These are phyloP conservation scores for Pelmatolapia mariae DNA, from an alignment of 2,113 vertebrate species.

Conservation along the genomic window DNA sequence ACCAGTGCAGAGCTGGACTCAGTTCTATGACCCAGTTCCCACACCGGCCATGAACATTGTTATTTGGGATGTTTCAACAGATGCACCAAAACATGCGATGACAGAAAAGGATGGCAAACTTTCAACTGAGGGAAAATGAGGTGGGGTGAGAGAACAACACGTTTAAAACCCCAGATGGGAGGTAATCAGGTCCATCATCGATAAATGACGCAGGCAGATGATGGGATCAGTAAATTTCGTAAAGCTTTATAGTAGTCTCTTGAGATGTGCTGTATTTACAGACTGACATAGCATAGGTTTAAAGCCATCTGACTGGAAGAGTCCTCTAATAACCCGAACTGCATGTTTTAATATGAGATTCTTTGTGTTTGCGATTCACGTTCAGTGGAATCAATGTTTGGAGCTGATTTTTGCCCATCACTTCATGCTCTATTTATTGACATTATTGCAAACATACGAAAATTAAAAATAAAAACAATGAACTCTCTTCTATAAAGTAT, in stretches of 20 bases:
- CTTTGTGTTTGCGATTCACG: background rate
- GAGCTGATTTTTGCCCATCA: background rate
- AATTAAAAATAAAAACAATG: background rate
- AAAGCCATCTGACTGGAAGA: background rate
- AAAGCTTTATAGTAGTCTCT: background rate
- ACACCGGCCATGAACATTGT: constrained; percentile 23
- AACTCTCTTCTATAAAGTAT: background rate
- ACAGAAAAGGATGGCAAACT: constrained; percentile 21
- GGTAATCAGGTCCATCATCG: background rate
- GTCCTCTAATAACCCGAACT: background rate
- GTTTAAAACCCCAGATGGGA: background rate
- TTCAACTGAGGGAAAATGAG: constrained; percentile 11
- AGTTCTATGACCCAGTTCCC: constrained; percentile 47
- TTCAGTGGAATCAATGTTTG: background rate
- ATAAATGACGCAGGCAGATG: background rate
- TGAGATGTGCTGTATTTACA: background rate
- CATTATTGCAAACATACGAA: background rate
- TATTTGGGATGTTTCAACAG: constrained; percentile 28
- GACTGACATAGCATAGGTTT: background rate
- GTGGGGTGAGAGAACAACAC: background rate
- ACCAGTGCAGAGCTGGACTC: constrained; percentile 11
- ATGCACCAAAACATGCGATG: constrained; percentile 44
- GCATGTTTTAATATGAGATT: background rate
- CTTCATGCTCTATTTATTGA: fast-evolving
- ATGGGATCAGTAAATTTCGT: background rate